These are phyloP conservation scores for Brachypterus glaber DNA, from an alignment of 2,888 invertebrate species.

Conservation along the genomic window DNA sequence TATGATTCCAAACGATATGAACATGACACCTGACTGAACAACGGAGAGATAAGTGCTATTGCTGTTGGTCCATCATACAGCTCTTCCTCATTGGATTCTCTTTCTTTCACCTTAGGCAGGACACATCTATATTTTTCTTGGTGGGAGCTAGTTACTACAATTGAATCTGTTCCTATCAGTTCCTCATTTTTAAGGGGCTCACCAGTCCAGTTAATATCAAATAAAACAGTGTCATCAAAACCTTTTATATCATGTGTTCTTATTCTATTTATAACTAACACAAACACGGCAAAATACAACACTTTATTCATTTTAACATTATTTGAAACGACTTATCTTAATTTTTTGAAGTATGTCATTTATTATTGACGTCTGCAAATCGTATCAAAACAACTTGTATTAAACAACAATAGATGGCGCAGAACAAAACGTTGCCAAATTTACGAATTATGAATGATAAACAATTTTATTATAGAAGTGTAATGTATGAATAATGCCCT, in stretches of 20 bases:
- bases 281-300: background rate
- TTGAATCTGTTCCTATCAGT: constrained; percentile 43
- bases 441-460: too few relatives aligned
- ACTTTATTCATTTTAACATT: too few relatives aligned
- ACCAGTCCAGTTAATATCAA: constrained; percentile 71
- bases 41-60: constrained; percentile 62
- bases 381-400: too few relatives aligned
- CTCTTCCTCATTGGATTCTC: constrained; percentile 48
- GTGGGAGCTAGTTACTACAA: constrained; percentile 62
- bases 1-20: constrained; percentile 82
- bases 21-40: constrained; percentile 72
- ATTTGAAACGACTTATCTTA: too few relatives aligned
- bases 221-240: constrained; percentile 74
- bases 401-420: too few relatives aligned
- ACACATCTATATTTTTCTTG: constrained; percentile 78
- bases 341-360: too few relatives aligned
- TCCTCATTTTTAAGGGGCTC: constrained; percentile 35
- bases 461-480: too few relatives aligned
- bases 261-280: background rate
- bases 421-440: too few relatives aligned
- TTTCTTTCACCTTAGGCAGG: constrained; percentile 58
- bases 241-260: constrained; percentile 63
- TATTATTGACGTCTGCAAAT: too few relatives aligned
- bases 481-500: too few relatives aligned
- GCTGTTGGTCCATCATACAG: constrained; percentile 67